These are phyloP conservation scores for Petrolisthes manimaculis DNA, from an alignment of 2,888 invertebrate species.

Conservation along the genomic window DNA sequence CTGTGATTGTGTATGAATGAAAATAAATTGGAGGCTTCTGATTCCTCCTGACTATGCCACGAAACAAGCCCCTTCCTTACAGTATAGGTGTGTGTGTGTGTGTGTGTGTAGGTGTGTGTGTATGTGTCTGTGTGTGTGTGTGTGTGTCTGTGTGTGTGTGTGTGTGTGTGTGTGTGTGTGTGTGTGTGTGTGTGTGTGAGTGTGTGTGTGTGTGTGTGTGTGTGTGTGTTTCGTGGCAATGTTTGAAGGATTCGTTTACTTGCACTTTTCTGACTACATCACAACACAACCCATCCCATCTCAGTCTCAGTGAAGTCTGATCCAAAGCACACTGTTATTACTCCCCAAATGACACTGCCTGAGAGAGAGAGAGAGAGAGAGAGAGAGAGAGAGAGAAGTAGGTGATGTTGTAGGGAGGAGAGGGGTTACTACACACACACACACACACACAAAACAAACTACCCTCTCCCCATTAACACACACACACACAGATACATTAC, in stretches of 20 bases:
- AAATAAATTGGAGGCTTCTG: too few species aligned
- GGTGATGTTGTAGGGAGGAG: not conserved
- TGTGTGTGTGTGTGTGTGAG: slow-evolving; percentile 10
- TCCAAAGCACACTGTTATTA: not conserved
- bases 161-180: slow-evolving; percentile 22
- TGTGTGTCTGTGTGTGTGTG: slow-evolving; percentile 20
- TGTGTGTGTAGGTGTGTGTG: not conserved
- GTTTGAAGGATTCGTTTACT: too few species aligned
- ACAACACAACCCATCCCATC: not conserved
- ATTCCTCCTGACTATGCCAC: too few species aligned
- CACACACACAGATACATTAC: not conserved
- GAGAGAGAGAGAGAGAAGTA: not conserved
- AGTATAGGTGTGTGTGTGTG: not conserved
- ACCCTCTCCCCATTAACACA: too few species aligned
- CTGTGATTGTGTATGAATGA: not conserved
- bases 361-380: not conserved
- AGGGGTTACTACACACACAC: too few species aligned
- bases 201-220: slow-evolving; percentile 22
- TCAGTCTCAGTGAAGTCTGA: not conserved
- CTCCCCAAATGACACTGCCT: not conserved
- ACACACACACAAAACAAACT: not conserved
- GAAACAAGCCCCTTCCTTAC: not conserved
- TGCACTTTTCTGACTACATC: too few species aligned
- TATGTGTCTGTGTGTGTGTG: slow-evolving; percentile 14
- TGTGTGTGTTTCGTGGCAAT: not conserved